Conservation (phyloP, 2,888 invertebrate genomes). For the Celastrina argiolus region DNA sequence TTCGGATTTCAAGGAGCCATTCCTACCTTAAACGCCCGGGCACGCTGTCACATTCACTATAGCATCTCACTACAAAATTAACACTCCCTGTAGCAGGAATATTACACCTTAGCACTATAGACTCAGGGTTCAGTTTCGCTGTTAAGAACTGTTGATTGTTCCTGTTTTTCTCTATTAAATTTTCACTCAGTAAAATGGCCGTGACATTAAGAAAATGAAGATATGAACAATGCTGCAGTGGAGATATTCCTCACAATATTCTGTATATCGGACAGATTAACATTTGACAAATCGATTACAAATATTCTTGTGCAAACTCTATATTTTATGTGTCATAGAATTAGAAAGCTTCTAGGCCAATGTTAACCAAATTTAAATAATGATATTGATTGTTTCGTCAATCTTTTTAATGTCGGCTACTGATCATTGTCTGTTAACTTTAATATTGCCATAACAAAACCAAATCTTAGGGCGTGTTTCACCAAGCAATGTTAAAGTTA, state of each 20-base stretch:
- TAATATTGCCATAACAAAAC: not conserved
- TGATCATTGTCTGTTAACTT: not conserved
- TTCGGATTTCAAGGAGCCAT: slow-evolving; percentile 41
- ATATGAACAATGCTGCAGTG: slow-evolving; percentile 34
- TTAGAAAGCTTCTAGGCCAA: slow-evolving; percentile 9
- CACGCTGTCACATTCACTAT: slow-evolving; percentile 44
- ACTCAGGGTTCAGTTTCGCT: slow-evolving; percentile 27
- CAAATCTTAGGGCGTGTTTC: too few species aligned
- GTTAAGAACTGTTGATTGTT: slow-evolving; percentile 22
- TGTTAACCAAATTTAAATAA: slow-evolving; percentile 3
- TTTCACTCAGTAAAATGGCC: slow-evolving; percentile 44
- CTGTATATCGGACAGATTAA: slow-evolving; percentile 11
- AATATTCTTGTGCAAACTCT: not conserved
- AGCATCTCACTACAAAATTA: slow-evolving; percentile 30
- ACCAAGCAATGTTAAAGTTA: too few species aligned
- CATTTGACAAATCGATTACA: not conserved
- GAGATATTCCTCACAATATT: slow-evolving; percentile 10
- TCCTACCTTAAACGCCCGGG: slow-evolving; percentile 41
- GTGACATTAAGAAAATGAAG: slow-evolving; percentile 45
- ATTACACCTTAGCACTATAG: slow-evolving; percentile 24
- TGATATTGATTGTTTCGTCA: not conserved
- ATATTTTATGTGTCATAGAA: slow-evolving; percentile 5
- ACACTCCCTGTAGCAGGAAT: not conserved
- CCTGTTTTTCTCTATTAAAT: slow-evolving; percentile 42
- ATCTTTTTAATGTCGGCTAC: slow-evolving; percentile 2